These are phyloP conservation scores for Oryzias javanicus DNA, from an alignment of 2,113 vertebrate species.

Conservation along the genomic window DNA sequence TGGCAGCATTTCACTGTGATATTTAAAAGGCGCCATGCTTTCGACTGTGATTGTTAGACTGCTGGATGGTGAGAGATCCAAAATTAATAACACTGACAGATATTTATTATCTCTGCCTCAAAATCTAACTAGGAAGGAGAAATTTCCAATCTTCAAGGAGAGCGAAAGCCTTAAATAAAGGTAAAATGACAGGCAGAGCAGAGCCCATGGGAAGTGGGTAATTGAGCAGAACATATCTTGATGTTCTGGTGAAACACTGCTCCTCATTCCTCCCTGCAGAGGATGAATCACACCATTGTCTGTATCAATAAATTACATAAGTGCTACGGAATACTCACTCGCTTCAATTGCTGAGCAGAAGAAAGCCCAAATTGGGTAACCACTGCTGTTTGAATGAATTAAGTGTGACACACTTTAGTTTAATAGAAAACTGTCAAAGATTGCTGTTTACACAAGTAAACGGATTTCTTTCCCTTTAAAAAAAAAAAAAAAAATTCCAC, in stretches of 20 bases:
- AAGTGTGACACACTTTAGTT: slow-evolving; percentile 22
- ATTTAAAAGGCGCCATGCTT: slow-evolving; percentile 37
- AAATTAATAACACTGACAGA: slow-evolving; percentile 29
- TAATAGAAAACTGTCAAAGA: slow-evolving; percentile 10
- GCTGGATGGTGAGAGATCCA: slow-evolving; percentile 2
- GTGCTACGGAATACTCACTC: slow-evolving; percentile 55
- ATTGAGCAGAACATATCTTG: slow-evolving; percentile 66
- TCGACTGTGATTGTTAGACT: slow-evolving; percentile 29
- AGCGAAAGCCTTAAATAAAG: slow-evolving; percentile 20
- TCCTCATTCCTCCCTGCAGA: slow-evolving; percentile 30
- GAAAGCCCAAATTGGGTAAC: slow-evolving; percentile 32
- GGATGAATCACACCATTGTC: slow-evolving; percentile 68
- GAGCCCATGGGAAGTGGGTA: slow-evolving; percentile 40
- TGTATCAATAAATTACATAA: slow-evolving; percentile 61
- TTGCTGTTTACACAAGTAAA: slow-evolving; percentile 16
- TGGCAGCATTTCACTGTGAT: slow-evolving; percentile 32
- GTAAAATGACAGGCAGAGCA: slow-evolving; percentile 32
- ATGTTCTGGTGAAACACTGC: slow-evolving; percentile 53
- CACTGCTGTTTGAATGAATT: slow-evolving; percentile 19
- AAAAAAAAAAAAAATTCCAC: background rate
- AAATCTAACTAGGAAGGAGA: slow-evolving; percentile 15
- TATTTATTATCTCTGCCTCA: slow-evolving; percentile 23
- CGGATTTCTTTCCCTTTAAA: background rate
- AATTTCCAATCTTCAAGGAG: slow-evolving; percentile 2
- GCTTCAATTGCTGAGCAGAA: slow-evolving; percentile 35